These are phyloP conservation scores for Sebastiscus albofasciatus DNA, from an alignment of 2,797 vertebrate genomes.

Conservation along the genomic window DNA sequence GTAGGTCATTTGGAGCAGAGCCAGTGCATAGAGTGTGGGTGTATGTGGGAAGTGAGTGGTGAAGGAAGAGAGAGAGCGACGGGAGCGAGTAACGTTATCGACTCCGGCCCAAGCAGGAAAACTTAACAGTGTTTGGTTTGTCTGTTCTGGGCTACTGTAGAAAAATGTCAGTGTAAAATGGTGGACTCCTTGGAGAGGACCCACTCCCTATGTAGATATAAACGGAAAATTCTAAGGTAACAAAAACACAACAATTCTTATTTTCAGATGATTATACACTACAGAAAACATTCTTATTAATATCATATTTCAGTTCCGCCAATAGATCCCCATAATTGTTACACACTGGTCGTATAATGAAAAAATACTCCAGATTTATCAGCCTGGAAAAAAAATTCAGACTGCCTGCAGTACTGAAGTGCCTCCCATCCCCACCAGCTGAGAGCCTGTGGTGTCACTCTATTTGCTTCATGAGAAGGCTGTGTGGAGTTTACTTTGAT, in stretches of 20 bases:
- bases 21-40: background rate
- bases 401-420: background rate
- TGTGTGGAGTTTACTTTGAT: slow-evolving; percentile 3
- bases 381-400: slow-evolving; percentile 16
- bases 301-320: background rate
- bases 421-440: background rate
- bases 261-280: background rate
- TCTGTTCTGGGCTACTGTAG: background rate
- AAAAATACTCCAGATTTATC: slow-evolving; percentile 3
- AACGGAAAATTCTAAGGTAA: background rate
- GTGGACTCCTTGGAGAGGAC: background rate
- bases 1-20: background rate
- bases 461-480: slow-evolving; percentile 5
- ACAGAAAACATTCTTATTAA: background rate
- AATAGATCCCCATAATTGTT: background rate
- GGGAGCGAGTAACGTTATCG: background rate
- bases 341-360: background rate
- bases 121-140: background rate
- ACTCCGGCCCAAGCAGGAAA: background rate
- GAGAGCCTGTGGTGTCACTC: slow-evolving; percentile 18
- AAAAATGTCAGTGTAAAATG: background rate
- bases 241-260: background rate
- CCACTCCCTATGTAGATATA: background rate
- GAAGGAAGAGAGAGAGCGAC: background rate
- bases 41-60: background rate